Base-by-base conservation (phyloP, 2,888 invertebrate species). In the Sylvicola cinctus region DNA sequence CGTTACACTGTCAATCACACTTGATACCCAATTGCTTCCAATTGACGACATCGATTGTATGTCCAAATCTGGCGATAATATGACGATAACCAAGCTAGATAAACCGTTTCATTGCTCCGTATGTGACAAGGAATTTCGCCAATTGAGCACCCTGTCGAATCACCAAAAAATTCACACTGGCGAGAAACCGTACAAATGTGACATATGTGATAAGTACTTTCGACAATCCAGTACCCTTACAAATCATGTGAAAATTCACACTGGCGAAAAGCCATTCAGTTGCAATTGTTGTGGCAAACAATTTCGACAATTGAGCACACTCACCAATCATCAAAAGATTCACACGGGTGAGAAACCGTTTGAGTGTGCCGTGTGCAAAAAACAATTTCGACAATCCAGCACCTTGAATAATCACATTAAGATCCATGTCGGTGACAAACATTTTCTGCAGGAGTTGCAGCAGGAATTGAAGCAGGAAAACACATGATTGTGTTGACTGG, bases 391-490 rank as follows among this genome's bases (percentile, higher is more conserved):
- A 41, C 58, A 58, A 46, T 55, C 55, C 36, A 55, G 55, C 41
- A 58, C 58, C 39, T 51, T 58, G 39, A 58, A 58, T 46, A 58
- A 58, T 48, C 58, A 58, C 45, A 58, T 58, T 52, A 58, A 58
- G 47, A 57, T 58, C 37, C 58, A 58, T 38, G 56, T 58, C 33
- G 55, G 55, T 51, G 58, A 58, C 47, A 58, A 57, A 46, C 52
- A 57, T 25, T 58, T 55, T 42, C 50, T 57, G 43, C 55, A 36
- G 33, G 39, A 33, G 26, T 20, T 33, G 20, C 31, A 14, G 29
- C n/a, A n/a, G n/a, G n/a, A n/a, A n/a, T n/a, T n/a, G n/a, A n/a
- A n/a, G n/a, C n/a, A n/a, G n/a, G n/a, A n/a, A n/a, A n/a, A n/a
- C n/a, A n/a, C n/a, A n/a, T n/a, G n/a, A n/a, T n/a, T n/a, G n/a